phyloP scores from a whole-genome alignment of 2,113 vertebrate genomes.

The Oryzias curvinotus region DNA sequence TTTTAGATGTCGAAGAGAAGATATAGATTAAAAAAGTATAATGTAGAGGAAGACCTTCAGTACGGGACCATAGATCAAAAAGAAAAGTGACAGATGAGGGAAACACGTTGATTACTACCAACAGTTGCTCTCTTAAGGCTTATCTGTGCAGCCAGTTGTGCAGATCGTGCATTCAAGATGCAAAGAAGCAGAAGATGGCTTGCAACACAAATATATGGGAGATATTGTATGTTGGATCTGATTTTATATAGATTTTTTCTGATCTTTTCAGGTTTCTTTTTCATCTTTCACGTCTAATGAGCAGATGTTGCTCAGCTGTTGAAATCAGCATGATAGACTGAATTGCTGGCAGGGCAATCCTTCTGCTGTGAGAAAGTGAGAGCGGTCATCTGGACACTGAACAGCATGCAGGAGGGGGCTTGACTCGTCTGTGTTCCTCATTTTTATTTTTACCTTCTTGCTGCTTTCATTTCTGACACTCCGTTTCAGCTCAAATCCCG shows the following conservation, averaged over 20 bases:
- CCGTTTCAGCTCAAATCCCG: conserved; percentile 28
- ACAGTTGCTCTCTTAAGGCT: conserved; percentile 22
- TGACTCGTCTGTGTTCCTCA: conserved; percentile 49
- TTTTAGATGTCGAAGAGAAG: conserved; percentile 54
- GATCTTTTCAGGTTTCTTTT: conserved; percentile 51
- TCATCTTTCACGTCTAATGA: conserved; percentile 81
- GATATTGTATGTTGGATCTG: conserved; percentile 37
- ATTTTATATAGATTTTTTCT: conserved; percentile 20
- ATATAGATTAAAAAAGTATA: conserved; percentile 56
- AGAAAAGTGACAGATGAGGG: conserved; percentile 61
- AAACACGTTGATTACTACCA: conserved; percentile 63
- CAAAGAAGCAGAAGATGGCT: conserved; percentile 25
- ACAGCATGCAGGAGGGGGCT: conserved; percentile 52
- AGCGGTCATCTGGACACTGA: conserved; percentile 66
- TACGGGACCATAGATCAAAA: conserved; percentile 42
- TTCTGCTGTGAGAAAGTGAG: conserved; percentile 63
- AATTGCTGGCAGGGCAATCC: conserved; percentile 65
- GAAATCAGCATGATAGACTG: conserved; percentile 76
- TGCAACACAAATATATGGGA: conserved; percentile 28
- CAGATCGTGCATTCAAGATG: conserved; percentile 36
- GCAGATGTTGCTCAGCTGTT: conserved; percentile 81
- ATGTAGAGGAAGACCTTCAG: conserved; percentile 65
- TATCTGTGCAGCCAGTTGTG: conserved; percentile 37
- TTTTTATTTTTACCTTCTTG: conserved; percentile 42
- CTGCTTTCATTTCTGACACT: conserved; percentile 59